Evolutionary conservation across 2,113 vertebrate species (phyloP).

Genomic region (Haliaeetus leucogaster): DNA sequence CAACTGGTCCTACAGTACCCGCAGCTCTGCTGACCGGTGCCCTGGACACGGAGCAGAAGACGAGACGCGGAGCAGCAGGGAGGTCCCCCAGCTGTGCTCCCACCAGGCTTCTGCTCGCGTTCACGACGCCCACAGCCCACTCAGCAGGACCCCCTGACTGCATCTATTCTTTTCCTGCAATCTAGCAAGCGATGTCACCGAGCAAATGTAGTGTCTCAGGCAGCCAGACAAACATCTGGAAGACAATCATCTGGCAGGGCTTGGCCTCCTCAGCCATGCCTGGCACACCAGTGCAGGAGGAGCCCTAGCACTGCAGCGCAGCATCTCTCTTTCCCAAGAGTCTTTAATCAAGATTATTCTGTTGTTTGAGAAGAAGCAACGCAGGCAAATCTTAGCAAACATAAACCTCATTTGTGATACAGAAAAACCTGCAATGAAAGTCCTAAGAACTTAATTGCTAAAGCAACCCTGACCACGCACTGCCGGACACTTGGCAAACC

Average conservation of each 20-base stretch:
- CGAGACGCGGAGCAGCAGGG: accelerated
- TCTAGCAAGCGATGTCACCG: not conserved
- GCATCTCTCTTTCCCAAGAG: not conserved
- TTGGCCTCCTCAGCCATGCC: not conserved
- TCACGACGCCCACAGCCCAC: not conserved
- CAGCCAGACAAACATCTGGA: not conserved
- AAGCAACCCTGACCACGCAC: not conserved
- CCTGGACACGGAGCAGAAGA: not conserved
- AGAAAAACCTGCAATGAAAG: not conserved
- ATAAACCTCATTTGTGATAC: not conserved
- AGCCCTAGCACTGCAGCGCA: not conserved
- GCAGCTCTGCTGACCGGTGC: not conserved
- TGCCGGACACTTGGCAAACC: not conserved
- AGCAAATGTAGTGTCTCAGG: not conserved
- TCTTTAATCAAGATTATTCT: not conserved
- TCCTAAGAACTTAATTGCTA: not conserved
- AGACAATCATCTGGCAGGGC: not conserved
- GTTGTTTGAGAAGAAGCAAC: not conserved
- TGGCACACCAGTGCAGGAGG: not conserved
- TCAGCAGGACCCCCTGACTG: not conserved
- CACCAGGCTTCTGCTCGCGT: not conserved
- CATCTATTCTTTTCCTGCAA: not conserved
- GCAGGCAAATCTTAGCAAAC: not conserved
- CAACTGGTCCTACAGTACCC: not conserved
- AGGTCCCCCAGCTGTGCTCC: not conserved